phyloP scores from a whole-genome alignment of 1,140 invertebrate genomes.

The Platorchestia sp. region DNA sequence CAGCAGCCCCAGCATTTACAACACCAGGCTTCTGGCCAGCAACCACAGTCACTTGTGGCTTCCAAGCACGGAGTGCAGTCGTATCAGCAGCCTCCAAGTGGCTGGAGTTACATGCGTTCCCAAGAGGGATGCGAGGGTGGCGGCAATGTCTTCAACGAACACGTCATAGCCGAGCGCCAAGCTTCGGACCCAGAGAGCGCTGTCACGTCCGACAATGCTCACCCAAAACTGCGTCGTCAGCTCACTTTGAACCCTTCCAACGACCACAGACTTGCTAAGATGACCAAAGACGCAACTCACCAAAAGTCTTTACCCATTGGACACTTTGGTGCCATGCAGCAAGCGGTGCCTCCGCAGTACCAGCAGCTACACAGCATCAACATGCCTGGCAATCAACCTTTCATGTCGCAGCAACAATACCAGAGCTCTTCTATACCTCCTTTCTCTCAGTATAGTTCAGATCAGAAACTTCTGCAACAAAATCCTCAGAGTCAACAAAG shows the following conservation, averaged over 20 bases:
- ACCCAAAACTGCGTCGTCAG: constrained; percentile 85
- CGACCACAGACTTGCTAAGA: constrained; percentile 79
- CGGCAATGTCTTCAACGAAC: not conserved
- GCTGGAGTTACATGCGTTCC: not conserved
- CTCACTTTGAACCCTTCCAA: constrained; percentile 84
- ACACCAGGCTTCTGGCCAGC: constrained; percentile 42
- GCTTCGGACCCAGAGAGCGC: constrained; percentile 58
- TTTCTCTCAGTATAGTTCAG: not conserved
- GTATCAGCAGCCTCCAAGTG: not conserved
- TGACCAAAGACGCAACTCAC: constrained; percentile 67
- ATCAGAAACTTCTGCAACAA: constrained; percentile 31
- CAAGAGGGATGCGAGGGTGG: not conserved
- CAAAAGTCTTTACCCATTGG: constrained; percentile 58
- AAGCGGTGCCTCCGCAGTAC: not conserved
- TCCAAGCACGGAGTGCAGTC: not conserved
- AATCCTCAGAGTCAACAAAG: not conserved
- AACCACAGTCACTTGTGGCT: constrained; percentile 39
- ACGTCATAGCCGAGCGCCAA: constrained; percentile 53
- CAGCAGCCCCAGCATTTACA: constrained; percentile 52
- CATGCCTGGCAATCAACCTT: constrained; percentile 14
- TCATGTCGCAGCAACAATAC: constrained; percentile 59
- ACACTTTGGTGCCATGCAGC: constrained; percentile 35
- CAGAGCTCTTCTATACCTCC: not conserved
- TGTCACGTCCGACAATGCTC: constrained; percentile 77
- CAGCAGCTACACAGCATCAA: constrained; percentile 56